Conservation (phyloP, 2,888 invertebrate genomes). For the Erebia palarica region DNA sequence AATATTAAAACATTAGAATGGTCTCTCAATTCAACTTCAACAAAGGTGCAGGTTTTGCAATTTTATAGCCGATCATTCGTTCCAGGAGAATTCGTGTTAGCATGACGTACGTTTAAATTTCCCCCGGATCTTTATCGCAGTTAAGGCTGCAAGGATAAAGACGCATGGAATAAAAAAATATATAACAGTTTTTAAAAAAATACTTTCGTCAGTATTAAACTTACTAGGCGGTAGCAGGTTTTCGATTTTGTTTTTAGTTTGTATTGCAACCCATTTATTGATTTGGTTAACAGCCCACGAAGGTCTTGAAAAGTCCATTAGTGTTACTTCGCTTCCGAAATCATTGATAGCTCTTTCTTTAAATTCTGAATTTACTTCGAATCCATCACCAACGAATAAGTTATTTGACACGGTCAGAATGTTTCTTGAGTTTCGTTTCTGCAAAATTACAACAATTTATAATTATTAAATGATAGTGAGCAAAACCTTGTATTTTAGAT, state of each 20-base stretch:
- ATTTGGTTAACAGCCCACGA: conserved; percentile 79
- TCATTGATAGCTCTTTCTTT: conserved; percentile 60
- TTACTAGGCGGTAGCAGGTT: conserved; percentile 83
- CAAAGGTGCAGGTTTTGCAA: too few species aligned
- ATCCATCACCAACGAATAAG: conserved; percentile 61
- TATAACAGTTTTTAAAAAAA: too few species aligned
- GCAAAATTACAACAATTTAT: conserved; percentile 43
- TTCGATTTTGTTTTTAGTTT: conserved; percentile 86
- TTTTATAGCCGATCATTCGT: conserved; percentile 11
- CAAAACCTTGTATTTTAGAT: neutral
- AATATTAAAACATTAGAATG: neutral
- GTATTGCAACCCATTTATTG: conserved; percentile 87
- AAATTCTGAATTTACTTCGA: conserved; percentile 58
- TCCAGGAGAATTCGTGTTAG: neutral
- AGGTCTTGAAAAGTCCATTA: conserved; percentile 77
- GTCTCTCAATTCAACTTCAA: neutral
- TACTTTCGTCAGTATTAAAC: neutral
- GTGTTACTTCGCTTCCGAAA: conserved; percentile 82
- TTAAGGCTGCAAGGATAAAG: too few species aligned
- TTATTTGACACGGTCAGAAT: conserved; percentile 65
- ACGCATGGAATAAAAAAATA: too few species aligned
- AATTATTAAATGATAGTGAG: neutral
- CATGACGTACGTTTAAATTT: neutral
- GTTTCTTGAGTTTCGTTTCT: conserved; percentile 63
- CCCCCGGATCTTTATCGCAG: too few species aligned